Base-by-base conservation (phyloP, 2,888 invertebrate genomes). In the Chalcosyrphus nemorum region DNA sequence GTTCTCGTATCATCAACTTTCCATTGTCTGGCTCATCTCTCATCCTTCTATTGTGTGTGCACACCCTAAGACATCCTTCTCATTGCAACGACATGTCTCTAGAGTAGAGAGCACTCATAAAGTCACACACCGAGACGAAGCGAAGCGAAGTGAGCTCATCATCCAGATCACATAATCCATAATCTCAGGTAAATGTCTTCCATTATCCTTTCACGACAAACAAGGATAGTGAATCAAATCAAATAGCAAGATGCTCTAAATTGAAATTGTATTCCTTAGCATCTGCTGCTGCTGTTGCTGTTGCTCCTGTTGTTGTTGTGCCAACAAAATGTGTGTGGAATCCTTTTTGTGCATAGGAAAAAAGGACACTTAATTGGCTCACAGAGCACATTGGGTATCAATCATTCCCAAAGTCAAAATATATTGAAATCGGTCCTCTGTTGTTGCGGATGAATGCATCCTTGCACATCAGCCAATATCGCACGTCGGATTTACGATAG, bases 361-460 rank as follows among this genome's bases (percentile, higher is more conserved):
- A 77, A 59, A 84, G 59, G 70, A 80, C 65, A 52, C 84, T 84
- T 84, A 84, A 84, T 84, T 84, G 84, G 84, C 74, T 84, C 68
- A 57, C 74, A 57, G 43, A 65, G 52, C 68, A 68, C 52, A 84
- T 78, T 50, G 74, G 52, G 41, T 75, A 84, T 84, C 84, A 80
- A 84, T 84, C 84, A 84, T 84, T 68, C 21, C 32, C 2, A 24
- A 70, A 84, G 84, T 84, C 84, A 84, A 84, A 84, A 84, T 70
- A 84, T 80, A 80, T 84, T 80, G 74, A 75, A 84, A 75, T 78
- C n/a, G 50, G 29, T 65, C 63, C 66, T 68, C 47, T 50, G 7
- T 72, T 72, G 78, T 38, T 84, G 57, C 24, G 74, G 84, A 59
- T 84, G 84, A 84, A 80, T 78, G 84, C 70, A 80, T 84, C 52